Base-by-base conservation (phyloP, 2,113 vertebrate species). In the Cyprinus carpio region DNA sequence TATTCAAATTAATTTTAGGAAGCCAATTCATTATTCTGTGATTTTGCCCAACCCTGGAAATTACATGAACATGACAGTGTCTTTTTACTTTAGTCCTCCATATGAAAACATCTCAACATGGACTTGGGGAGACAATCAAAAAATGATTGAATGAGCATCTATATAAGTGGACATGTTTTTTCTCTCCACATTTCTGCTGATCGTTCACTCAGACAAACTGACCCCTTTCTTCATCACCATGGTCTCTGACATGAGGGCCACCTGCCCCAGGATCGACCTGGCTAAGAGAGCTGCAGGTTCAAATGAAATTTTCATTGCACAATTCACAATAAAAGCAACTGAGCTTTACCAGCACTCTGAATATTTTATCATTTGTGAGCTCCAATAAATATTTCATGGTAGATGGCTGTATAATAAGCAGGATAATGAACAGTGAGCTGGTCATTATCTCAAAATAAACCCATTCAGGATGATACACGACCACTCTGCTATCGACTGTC, bases 231-330 rank as follows among this genome's bases (percentile, higher is more conserved):
- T 91, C 88, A 95, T 93, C 89, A 95, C 94, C 67, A 94, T 96
- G 94, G 92, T 90, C 76, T 95, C 95, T 0, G 95, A 96, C 90
- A 89, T 95, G 88, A 90, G 93, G 71, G 87, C 23, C 83, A 94
- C 91, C 27, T 96, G 95, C 77, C 95, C 95, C 37, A 93, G 87
- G 71, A 92, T 93, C 25, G 89, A 93, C 69, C 88, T 93, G 86
- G 94, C 95, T 75, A 6, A 10, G 29, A 92, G 87, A 78, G 95
- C 94, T n/a, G 93, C 94, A 91, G 92, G 95, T 95, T 87, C 75
- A 46, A 15, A 74, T 62, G 3, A 34, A 43, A 15, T 11, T 16
- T 43, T 15, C 40, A 4, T 49, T 69, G 58, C n/a, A 81, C n/a
- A 51, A 12, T 13, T 40, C 34, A 40, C 18, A 46, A 51, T 71